Percentiles rank a stretch among this genome's conserved stretches.
Evolutionary conservation across 2,797 vertebrate genomes (phyloP).

Genomic region (Manis crassicaudata): DNA sequence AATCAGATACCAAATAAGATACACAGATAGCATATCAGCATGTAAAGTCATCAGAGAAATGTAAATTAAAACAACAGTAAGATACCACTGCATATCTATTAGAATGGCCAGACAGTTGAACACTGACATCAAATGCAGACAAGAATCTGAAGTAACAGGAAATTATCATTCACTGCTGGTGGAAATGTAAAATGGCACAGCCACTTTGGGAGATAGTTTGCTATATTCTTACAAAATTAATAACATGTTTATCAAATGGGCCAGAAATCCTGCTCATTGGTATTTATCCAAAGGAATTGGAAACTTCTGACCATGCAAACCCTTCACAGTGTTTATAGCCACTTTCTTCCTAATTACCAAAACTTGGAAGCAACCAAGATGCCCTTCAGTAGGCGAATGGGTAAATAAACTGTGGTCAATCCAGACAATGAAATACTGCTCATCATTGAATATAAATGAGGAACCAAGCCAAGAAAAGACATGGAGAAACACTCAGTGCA

Average conservation of each 20-base stretch:
- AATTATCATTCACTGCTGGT: too few species aligned
- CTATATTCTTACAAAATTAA: background rate
- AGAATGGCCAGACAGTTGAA: too few species aligned
- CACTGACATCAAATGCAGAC: too few species aligned
- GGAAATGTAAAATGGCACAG: too few species aligned
- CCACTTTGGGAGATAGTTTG: background rate
- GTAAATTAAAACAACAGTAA: background rate
- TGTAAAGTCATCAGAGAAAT: background rate
- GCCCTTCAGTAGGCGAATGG: background rate
- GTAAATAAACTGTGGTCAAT: background rate
- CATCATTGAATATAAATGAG: background rate
- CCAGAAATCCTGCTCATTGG: background rate
- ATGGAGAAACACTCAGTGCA: background rate
- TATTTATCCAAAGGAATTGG: background rate
- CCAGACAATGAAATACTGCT: background rate
- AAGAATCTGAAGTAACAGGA: too few species aligned
- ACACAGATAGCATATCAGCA: background rate
- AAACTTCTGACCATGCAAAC: background rate
- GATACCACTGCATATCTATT: too few species aligned
- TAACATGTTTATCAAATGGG: background rate
- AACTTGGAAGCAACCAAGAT: background rate
- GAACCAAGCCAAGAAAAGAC: background rate
- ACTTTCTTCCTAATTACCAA: background rate
- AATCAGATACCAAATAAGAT: background rate
- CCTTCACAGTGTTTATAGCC: background rate